Evolutionary conservation across 2,888 invertebrate genomes (phyloP), one percentile per base, ranked within the genome.

Genomic region (Rutpela maculata): DNA sequence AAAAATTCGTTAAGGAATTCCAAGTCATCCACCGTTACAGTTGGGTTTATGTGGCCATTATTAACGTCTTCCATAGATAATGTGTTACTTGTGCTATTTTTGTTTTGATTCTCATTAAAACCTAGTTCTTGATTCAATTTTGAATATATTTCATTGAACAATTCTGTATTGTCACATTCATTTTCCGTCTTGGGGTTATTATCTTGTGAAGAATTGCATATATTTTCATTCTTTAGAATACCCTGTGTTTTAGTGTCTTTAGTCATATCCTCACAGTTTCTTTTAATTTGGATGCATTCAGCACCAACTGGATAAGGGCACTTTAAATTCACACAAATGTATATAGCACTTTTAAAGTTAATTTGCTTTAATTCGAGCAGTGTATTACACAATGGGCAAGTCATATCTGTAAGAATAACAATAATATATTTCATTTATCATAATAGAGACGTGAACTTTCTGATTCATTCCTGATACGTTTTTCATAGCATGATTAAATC

Each of bases 291-390:
- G 12, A 80, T 75, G 56, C 84, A 85, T 38, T 78, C 17, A 11
- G 78, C 75, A 57, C 78, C 77, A 18, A 81, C 71, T 1, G 85
- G 85, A 76, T 85, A 85, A 17, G 80, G 77, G 19, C 85, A 85
- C 15, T 81, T 74, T 12, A 82, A 43, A 75, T 83, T 77, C 35
- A 76, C 22, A 76, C 85, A 85, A 18, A 85, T 76, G 74, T 83
- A 83, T 15, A 85, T 69, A 5, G 85, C 85, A 22, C 67, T 38
- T 10, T 66, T 80, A 10, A 84, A 78, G 65, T 83, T 84, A 9
- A 85, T 83, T 80, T 85, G 85, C 66, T 83, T 77, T 15, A 83
- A 72, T 59, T 78, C 63, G 60, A 85, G 56, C 4, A 60, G 15
- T 56, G 71, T 74, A 19, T 66, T 75, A 57, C 85, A 85, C n/a